A percentile compares a stretch with the other conserved stretches of the same genome.
These are phyloP conservation scores for Ceyx erithaca DNA, from an alignment of 2,797 vertebrate genomes.

Conservation along the genomic window DNA sequence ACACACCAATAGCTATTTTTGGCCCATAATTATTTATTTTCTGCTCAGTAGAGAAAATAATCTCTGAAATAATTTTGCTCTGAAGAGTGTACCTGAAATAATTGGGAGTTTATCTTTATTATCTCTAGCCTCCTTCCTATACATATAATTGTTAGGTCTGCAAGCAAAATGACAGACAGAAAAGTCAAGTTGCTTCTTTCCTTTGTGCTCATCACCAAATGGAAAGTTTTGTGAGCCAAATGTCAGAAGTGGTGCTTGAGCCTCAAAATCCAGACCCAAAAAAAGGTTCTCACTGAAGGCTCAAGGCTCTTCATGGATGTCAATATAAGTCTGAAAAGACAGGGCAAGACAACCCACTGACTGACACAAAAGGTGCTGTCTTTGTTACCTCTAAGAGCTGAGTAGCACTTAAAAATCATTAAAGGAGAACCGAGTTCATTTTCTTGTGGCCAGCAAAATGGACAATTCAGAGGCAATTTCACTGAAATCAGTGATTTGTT, in stretches of 20 bases:
- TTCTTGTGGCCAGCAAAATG: neutral
- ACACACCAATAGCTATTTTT: conserved; percentile 38
- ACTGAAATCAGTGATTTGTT: neutral
- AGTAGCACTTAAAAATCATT: neutral
- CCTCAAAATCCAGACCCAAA: neutral
- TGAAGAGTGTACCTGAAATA: conserved; percentile 16
- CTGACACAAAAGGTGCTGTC: neutral
- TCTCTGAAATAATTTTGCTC: conserved; percentile 7
- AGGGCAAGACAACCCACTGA: neutral
- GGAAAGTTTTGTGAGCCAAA: neutral
- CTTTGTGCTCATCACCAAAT: neutral
- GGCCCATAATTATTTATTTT: conserved; percentile 38
- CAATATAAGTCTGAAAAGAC: neutral
- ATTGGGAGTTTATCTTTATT: conserved; percentile 2
- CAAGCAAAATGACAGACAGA: neutral
- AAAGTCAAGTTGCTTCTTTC: conserved; percentile 1
- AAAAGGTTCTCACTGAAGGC: neutral
- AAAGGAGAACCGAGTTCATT: neutral
- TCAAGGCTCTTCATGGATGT: neutral
- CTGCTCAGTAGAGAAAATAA: neutral
- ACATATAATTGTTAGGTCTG: neutral
- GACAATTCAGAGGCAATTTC: neutral
- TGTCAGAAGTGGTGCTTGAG: conserved; percentile 4
- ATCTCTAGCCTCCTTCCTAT: neutral
- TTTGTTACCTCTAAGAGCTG: neutral